Evolutionary conservation across 2,888 invertebrate genomes (phyloP), one percentile per base, ranked within the genome.

Genomic region (Synergus laeviventris): DNA sequence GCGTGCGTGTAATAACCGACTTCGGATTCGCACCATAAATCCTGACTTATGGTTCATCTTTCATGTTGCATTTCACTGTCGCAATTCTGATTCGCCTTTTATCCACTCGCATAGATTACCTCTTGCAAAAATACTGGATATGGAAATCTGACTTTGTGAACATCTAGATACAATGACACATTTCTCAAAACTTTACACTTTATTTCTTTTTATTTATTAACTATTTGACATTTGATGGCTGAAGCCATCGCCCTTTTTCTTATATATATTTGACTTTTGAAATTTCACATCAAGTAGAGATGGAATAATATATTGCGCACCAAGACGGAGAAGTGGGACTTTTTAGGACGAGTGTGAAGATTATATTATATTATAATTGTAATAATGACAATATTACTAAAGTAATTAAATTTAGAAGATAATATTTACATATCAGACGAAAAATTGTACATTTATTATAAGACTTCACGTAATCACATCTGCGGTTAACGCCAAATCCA

Each of bases 1-100:
- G 75, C 78, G 74, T 75, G 78, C 75, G 78, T 78, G 75, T 74
- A 78, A 75, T 78, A 78, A 77, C 73, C 49, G 61, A 77, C 74
- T 74, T 74, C 61, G 74, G 54, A 77, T 77, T 78, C 78, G 73
- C 45, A 21, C 73, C 64, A 78, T 78, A 78, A 78, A 78, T 78
- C 74, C 78, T 21, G 73, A 45, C 75, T 74, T 45, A 31, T 59
- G 73, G 49, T 76, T 62, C 73, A 61, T 54, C 61, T 70, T 45
- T 70, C 31, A 73, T 38, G 54, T 66, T 70, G 61, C 49, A 73
- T 77, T 54, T 75, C 70, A 73, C 39, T 45, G 21, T 73, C 64
- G 73, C 56, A 49, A 77, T 60, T 61, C 70, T 64, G 16, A 75
- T 64, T 73, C 74, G 61, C 73, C 66, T 70, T 64, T 70, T 70